Evolutionary conservation across 2,113 vertebrate genomes (phyloP), one percentile per base, ranked within the genome.

Genomic region (Phasianus colchicus): DNA sequence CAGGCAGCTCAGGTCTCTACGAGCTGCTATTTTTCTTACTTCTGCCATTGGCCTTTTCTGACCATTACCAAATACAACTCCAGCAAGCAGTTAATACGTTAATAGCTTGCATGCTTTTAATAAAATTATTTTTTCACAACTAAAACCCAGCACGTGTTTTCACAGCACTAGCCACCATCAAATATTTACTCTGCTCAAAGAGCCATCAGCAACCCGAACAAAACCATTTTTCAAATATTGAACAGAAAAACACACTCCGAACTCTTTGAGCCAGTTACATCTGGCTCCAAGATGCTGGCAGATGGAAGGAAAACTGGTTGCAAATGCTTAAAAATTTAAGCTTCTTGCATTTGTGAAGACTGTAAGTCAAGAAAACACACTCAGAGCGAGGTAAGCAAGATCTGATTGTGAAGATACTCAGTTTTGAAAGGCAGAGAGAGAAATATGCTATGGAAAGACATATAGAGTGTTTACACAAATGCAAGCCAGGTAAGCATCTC

Each of bases 171-270:
- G 24, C 60, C 78, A 34, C 79, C 83, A 90, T 32, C 83, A 82
- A 87, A 90, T 74, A 78, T 81, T 90, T 69, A 61, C 65, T 77
- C 43, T 61, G 66, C 25, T 82, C 92, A 54, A 88, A 94, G 65
- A 78, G 65, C 75, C 89, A 70, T 61, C 83, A 50, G 48, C 58
- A 66, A 90, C 89, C 86, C 34, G 70, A 85, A 81, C 70, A 90
- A 90, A 88, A 45, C 29, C 70, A 52, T 61, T 83, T 70, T 47
- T 78, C 89, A 65, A 55, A 45, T 17, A 14, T 57, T 9, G 45
- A 77, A 57, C 48, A 36, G 29, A 69, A 76, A 90, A 87, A 69
- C 4, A 58, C 70, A 45, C 38, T 77, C 65, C 60, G 17, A 2
- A 29, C 66, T 91, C 63, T 60, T 4, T 22, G 47, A 89, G 74